These are phyloP conservation scores for Stenodema calcarata DNA, from an alignment of 2,888 invertebrate genomes.

Conservation along the genomic window DNA sequence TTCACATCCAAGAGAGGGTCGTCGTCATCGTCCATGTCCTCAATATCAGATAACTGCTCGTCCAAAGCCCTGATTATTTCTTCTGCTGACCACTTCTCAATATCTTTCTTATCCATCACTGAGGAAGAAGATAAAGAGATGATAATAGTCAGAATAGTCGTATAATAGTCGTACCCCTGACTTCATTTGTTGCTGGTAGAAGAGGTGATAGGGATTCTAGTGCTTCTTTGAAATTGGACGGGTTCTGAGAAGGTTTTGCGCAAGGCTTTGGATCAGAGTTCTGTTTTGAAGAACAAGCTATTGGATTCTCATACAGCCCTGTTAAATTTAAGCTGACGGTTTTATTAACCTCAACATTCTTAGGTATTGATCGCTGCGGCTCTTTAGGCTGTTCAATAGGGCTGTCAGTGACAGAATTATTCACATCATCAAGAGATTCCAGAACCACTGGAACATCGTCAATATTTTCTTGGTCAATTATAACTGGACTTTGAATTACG, in stretches of 20 bases:
- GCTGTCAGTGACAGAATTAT: too few relatives aligned
- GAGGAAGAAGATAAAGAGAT: neutral
- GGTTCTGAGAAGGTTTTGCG: too few relatives aligned
- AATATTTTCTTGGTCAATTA: neutral
- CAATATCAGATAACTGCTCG: neutral
- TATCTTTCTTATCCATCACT: neutral
- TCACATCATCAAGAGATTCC: too few relatives aligned
- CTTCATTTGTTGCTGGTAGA: too few relatives aligned
- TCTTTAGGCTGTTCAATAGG: neutral
- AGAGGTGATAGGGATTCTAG: too few relatives aligned
- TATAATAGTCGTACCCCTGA: too few relatives aligned
- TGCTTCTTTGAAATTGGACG: too few relatives aligned
- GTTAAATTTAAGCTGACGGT: neutral
- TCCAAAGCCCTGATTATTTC: neutral
- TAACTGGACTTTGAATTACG: too few relatives aligned
- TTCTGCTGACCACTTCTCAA: neutral
- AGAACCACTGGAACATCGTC: neutral
- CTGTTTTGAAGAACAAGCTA: too few relatives aligned
- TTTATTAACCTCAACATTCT: neutral
- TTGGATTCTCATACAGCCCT: too few relatives aligned
- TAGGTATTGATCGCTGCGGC: neutral
- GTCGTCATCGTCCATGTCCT: neutral
- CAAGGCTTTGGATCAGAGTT: too few relatives aligned
- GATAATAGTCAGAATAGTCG: neutral
- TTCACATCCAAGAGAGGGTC: neutral